These are phyloP conservation scores for Rhingia campestris DNA, from an alignment of 2,888 invertebrate genomes.

Conservation along the genomic window DNA sequence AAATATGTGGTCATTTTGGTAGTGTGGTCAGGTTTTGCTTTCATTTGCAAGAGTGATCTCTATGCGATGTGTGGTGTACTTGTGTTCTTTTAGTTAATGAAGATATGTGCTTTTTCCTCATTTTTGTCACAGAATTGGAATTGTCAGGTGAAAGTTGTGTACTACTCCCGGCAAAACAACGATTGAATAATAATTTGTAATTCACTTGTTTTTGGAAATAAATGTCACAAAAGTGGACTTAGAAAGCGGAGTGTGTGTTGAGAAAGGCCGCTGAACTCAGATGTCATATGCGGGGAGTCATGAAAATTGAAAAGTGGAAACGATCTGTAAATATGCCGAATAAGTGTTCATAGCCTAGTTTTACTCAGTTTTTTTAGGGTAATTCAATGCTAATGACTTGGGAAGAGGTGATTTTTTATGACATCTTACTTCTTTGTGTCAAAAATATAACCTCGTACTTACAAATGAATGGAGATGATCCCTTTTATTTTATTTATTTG, in stretches of 20 bases:
- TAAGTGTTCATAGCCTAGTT: slow-evolving; percentile 6
- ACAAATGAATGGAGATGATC: too few species aligned
- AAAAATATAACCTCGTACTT: too few species aligned
- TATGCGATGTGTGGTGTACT: slow-evolving; percentile 14
- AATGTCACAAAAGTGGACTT: slow-evolving; percentile 66
- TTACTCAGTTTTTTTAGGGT: neutral
- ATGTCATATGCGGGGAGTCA: slow-evolving; percentile 20
- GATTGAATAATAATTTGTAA: slow-evolving; percentile 67
- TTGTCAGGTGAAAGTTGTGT: slow-evolving; percentile 67
- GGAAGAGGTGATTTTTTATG: too few species aligned
- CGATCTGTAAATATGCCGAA: neutral
- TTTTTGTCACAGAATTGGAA: slow-evolving; percentile 61
- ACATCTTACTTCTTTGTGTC: too few species aligned
- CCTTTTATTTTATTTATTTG: too few species aligned
- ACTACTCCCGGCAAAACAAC: slow-evolving; percentile 49
- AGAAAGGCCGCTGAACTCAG: slow-evolving; percentile 53
- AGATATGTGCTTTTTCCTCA: slow-evolving; percentile 63
- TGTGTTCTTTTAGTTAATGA: slow-evolving; percentile 38
- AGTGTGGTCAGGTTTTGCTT: slow-evolving; percentile 73
- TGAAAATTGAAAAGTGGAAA: slow-evolving; percentile 10
- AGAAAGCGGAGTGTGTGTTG: slow-evolving; percentile 65
- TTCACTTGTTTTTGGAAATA: slow-evolving; percentile 17
- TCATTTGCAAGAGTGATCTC: slow-evolving; percentile 64
- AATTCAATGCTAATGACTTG: neutral
- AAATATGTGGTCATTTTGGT: slow-evolving; percentile 57